Conservation (phyloP, 2,888 invertebrate genomes). For the Tenthredo mesomela region DNA sequence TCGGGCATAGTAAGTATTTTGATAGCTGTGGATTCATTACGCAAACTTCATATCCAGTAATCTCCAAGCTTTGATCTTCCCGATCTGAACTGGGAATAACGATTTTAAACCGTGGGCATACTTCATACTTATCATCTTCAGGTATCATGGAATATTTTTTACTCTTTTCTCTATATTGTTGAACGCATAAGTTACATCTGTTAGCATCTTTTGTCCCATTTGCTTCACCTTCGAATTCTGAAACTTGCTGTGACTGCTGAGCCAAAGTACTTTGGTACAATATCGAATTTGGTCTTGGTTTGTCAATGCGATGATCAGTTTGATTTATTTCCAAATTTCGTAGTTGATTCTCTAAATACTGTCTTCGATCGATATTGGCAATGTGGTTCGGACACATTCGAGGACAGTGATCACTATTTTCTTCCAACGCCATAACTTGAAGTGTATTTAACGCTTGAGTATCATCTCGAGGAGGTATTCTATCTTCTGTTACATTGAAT, state of each 20-base stretch:
- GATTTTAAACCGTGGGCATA: constrained; percentile 39
- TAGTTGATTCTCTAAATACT: background rate
- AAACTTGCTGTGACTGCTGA: background rate
- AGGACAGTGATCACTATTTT: background rate
- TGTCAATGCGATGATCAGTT: background rate
- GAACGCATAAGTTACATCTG: background rate
- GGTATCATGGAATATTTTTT: background rate
- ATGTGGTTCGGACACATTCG: background rate
- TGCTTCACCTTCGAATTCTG: background rate
- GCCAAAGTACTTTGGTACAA: background rate
- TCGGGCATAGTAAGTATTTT: background rate
- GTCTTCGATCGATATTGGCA: background rate
- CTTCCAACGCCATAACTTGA: background rate
- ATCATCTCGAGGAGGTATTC: background rate
- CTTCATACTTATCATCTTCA: constrained; percentile 25
- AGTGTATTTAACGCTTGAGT: background rate
- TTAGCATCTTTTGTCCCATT: background rate
- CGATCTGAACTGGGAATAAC: constrained; percentile 29
- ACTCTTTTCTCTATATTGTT: background rate
- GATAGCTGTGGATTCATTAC: background rate
- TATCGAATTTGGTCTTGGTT: background rate
- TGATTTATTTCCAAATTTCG: background rate
- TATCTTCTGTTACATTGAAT: background rate
- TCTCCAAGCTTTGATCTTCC: constrained; percentile 15
- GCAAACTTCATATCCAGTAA: constrained; percentile 23